Conservation (phyloP, 2,888 invertebrate species). For the Dichetophora obliterata region DNA sequence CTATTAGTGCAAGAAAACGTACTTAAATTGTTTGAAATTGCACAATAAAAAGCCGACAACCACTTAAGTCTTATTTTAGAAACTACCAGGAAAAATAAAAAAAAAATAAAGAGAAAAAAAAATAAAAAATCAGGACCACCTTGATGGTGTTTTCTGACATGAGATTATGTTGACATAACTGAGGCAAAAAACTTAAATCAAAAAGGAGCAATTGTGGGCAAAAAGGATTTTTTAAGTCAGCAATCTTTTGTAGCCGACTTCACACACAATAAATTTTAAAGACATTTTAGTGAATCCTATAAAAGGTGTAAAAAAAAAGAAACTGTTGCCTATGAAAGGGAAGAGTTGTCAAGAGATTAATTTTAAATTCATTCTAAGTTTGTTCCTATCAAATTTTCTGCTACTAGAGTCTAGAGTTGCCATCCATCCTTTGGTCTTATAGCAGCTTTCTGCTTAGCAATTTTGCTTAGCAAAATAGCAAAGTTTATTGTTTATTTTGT, state of each 20-base stretch:
- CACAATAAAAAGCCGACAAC: constrained; percentile 53
- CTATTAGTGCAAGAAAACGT: constrained; percentile 35
- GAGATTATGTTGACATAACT: constrained; percentile 35
- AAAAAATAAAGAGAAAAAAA: constrained; percentile 32
- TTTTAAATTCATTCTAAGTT: too few relatives aligned
- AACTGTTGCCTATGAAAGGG: not conserved
- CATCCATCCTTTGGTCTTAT: not conserved
- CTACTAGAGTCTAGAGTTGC: not conserved
- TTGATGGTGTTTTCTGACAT: constrained; percentile 49
- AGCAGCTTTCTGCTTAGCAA: not conserved
- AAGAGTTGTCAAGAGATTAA: not conserved
- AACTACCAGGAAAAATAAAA: not conserved
- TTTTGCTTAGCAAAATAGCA: constrained; percentile 3
- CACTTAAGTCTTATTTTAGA: not conserved
- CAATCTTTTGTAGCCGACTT: not conserved
- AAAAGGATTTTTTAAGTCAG: not conserved
- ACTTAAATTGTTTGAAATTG: constrained; percentile 53
- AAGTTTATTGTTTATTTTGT: constrained; percentile 60
- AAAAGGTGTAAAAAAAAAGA: not conserved
- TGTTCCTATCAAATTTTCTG: not conserved
- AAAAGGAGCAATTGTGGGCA: not conserved
- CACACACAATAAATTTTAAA: too few relatives aligned
- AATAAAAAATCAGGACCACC: constrained; percentile 53
- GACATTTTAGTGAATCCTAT: too few relatives aligned
- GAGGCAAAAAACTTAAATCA: not conserved